A percentile compares a stretch with the other conserved stretches of the same genome.
phyloP scores from a whole-genome alignment of 2,113 vertebrate species.

The Hippocampus zosterae region DNA sequence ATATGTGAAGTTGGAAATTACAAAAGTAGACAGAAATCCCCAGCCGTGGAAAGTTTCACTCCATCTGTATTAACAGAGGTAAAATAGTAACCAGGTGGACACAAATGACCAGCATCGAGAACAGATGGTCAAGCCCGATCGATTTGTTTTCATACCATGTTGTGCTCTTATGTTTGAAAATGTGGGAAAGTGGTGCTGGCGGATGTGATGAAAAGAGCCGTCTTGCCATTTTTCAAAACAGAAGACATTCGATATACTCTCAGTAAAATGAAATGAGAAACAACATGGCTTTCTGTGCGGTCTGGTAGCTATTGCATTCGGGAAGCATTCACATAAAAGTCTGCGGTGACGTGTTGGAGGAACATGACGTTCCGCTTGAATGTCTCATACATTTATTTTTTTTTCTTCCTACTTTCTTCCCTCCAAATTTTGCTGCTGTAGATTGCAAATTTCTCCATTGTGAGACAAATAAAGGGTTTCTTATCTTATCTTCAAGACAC shows the following conservation, averaged over 20 bases:
- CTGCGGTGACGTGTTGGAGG: conserved; percentile 6
- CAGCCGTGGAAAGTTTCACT: too few relatives aligned
- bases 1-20: too few relatives aligned
- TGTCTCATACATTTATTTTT: neutral
- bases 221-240: neutral
- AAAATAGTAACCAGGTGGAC: neutral
- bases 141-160: neutral
- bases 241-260: neutral
- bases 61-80: neutral
- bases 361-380: conserved; percentile 20
- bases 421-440: too few relatives aligned
- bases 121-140: neutral
- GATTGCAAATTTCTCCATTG: too few relatives aligned
- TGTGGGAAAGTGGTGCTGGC: neutral
- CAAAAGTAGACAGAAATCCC: too few relatives aligned
- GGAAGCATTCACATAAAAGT: neutral
- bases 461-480: too few relatives aligned
- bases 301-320: neutral
- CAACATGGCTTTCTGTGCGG: conserved; percentile 18
- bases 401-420: too few relatives aligned
- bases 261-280: conserved; percentile 3
- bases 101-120: too few relatives aligned
- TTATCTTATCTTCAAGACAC: neutral
- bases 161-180: neutral
- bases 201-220: neutral